Base-by-base conservation (phyloP, 2,797 vertebrate genomes). In the Alectoris magna region DNA sequence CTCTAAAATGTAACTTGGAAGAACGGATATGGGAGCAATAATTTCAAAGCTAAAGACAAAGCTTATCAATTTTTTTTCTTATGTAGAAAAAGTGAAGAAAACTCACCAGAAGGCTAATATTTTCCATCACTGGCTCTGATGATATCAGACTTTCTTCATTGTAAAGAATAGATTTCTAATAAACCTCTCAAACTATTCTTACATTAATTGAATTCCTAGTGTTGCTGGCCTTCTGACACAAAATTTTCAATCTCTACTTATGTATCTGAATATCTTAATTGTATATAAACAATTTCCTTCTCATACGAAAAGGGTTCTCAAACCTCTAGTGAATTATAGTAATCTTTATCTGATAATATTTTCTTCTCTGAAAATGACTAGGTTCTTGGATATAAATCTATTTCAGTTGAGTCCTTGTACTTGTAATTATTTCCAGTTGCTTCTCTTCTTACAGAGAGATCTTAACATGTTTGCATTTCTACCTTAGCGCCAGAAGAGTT, bases 221-320 rank as follows among this genome's bases (percentile, higher is more conserved):
- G 44, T 60, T 74, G 36, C 64, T 95, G 91, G 95, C 87, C 69
- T 95, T 70, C 82, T 62, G 51, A 72, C 95, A 96, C 11, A 83
- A 66, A 94, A 84, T 48, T 82, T 93, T 97, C 51, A 51, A 88
- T 55, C 27, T 93, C 26, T 95, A 16, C 46, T 75, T 14, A 46
- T 69, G 31, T 71, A 51, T 88, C 92, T 96, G 58, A 94, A 92
- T 55, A 87, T 82, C 81, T 95, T 95, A 96, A 92, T 90, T 91
- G 84, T 49, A 78, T 46, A 73, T 79, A 95, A 96, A 92, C 41
- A 88, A 51, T 91, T 96, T 69, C 26, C 16, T 68, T 95, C 95
- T 88, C 53, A 89, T 91, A 82, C 17, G 48, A 41, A 59, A 86
- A 88, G 90, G 10, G 11, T 73, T 87, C 95, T 39, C 31, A 94